Evolutionary conservation across 1,140 invertebrate species (phyloP), one percentile per base, ranked within the genome.

Genomic region (Antheraea mylitta): DNA sequence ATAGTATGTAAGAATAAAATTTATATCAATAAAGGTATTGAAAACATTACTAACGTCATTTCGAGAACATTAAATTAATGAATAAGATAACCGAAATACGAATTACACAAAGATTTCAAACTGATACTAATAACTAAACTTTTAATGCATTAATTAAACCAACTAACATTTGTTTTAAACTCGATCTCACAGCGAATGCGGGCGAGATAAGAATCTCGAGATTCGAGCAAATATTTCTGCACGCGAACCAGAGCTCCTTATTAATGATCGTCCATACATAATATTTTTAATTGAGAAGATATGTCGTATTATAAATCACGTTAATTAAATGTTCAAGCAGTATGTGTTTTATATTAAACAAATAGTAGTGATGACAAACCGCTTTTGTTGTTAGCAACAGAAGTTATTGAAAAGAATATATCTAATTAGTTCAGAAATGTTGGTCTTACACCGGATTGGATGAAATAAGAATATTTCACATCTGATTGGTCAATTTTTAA

Each of bases 231-330:
- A 69, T 67, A 74, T 68, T 69, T 74, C 63, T 65, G 69, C 73
- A 74, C 72, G 72, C 73, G 68, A 71, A n/a, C n/a, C 48, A 63
- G 11, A 53, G 11, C 58, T 42, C 61, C 64, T 65, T 65, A 65
- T 68, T 70, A 74, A 66, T 66, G 65, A 22, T 19, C 16, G n/a
- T 16, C 64, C 64, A 65, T 65, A 65, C 64, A 45, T 53, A 18
- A 68, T 68, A 69, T 65, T 70, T 77, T 71, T 71, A 73, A 82
- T 77, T 76, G 74, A 79, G 78, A 76, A 78, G 73, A 80, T 65
- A 58, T 76, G 78, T 67, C 63, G 64, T 71, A 74, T 71, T 85
- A 78, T 71, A 76, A 79, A 74, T 76, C 69, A 68, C 69, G 70
- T 76, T 83, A 83, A 85, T 85, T 85, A 83, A 80, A 59, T 67